These are phyloP conservation scores for Spinus pinus DNA, from an alignment of 2,797 vertebrate genomes.

Conservation along the genomic window DNA sequence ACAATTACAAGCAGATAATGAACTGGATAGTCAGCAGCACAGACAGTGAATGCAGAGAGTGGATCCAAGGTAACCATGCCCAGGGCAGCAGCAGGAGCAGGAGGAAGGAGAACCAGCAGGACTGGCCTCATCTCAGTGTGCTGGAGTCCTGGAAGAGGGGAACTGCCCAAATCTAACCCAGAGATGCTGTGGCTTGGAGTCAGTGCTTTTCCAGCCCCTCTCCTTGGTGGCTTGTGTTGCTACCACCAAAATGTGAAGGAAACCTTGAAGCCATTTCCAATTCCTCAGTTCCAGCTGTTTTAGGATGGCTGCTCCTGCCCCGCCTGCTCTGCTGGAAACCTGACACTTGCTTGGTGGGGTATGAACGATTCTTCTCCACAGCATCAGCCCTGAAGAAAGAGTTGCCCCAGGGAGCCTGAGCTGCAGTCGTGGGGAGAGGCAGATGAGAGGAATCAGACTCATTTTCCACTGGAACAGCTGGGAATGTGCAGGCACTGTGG, in stretches of 20 bases:
- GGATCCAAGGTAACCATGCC: neutral
- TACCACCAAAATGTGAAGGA: neutral
- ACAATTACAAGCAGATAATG: conserved; percentile 41
- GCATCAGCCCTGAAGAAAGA: neutral
- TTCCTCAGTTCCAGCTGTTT: neutral
- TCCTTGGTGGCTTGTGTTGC: neutral
- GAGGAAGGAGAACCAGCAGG: neutral
- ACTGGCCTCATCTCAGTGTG: accelerated
- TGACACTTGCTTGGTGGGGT: neutral
- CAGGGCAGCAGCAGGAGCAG: neutral
- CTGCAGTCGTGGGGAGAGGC: neutral
- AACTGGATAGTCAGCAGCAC: neutral
- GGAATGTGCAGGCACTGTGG: neutral
- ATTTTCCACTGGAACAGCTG: conserved; percentile 18
- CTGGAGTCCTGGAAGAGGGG: neutral
- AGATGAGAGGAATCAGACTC: conserved; percentile 13
- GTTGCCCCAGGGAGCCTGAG: neutral
- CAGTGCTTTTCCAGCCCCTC: neutral
- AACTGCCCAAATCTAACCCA: neutral
- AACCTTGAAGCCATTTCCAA: neutral
- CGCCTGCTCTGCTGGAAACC: neutral
- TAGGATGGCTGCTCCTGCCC: neutral
- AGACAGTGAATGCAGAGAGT: neutral
- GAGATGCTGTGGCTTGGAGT: neutral
- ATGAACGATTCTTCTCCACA: neutral